These are phyloP conservation scores for Sminthurides aquaticus DNA, from an alignment of 2,888 invertebrate genomes.

Conservation along the genomic window DNA sequence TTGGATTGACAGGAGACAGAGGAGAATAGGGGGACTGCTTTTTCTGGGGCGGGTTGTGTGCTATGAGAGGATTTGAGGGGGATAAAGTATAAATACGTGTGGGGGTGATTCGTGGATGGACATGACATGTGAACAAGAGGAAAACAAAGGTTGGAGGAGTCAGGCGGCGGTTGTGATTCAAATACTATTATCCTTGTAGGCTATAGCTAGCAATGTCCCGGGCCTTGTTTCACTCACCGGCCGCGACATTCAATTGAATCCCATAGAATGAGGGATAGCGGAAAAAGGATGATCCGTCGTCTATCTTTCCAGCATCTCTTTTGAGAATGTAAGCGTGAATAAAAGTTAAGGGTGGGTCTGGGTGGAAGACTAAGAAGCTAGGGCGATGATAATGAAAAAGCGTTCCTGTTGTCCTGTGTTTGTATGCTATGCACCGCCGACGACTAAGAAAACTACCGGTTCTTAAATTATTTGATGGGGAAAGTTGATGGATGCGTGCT, in stretches of 20 bases:
- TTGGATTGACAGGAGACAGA: background rate
- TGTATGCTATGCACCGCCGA: too few species aligned
- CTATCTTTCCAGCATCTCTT: constrained; percentile 18
- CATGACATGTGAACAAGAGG: constrained; percentile 21
- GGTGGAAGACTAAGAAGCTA: too few species aligned
- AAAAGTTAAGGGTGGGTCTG: too few species aligned
- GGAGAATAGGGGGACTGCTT: too few species aligned
- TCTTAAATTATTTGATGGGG: too few species aligned
- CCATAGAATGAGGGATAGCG: background rate
- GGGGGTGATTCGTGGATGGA: constrained; percentile 5
- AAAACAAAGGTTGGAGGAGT: constrained; percentile 17
- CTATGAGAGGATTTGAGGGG: background rate
- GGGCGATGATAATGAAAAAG: too few species aligned
- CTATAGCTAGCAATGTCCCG: background rate
- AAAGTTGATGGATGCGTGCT: too few species aligned
- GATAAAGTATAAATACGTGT: background rate
- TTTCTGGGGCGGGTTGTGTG: too few species aligned
- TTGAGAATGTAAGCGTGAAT: background rate
- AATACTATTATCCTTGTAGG: background rate
- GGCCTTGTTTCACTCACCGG: background rate
- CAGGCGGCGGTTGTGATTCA: constrained; percentile 13
- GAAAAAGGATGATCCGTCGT: constrained; percentile 1
- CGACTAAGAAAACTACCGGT: too few species aligned
- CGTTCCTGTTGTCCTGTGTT: too few species aligned
- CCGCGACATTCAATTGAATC: constrained; percentile 10